A percentile compares a stretch with the other conserved stretches of the same genome.
phyloP scores from a whole-genome alignment of 2,113 vertebrate species.

The Pseudonaja textilis region DNA sequence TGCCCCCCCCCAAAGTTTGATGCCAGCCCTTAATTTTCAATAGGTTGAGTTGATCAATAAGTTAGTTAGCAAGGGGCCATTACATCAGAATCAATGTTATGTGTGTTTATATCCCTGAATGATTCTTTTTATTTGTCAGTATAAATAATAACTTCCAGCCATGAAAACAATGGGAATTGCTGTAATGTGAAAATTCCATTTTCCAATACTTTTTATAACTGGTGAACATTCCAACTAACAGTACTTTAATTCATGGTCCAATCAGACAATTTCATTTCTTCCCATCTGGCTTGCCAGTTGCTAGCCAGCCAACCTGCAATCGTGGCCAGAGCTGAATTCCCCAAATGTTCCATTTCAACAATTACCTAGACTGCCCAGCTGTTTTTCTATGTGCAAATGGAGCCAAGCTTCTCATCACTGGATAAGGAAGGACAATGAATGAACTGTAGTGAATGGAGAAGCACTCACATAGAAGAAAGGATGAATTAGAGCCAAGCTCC shows the following conservation, averaged over 20 bases:
- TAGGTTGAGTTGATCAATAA: neutral
- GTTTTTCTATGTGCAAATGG: constrained; percentile 6
- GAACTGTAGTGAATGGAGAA: neutral
- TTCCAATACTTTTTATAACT: neutral
- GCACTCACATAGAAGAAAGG: neutral
- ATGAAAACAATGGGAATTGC: constrained; percentile 66
- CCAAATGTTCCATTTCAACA: constrained; percentile 38
- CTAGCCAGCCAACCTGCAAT: constrained; percentile 44
- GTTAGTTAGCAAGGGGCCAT: neutral
- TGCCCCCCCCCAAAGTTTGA: neutral
- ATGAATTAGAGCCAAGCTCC: neutral
- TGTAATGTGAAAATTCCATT: constrained; percentile 58
- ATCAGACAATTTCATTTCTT: constrained; percentile 62
- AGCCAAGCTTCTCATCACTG: neutral
- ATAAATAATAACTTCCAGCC: constrained; percentile 61
- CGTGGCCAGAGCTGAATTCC: constrained; percentile 17
- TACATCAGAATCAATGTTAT: accelerated
- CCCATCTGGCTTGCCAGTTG: constrained; percentile 44
- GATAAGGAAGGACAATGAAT: neutral
- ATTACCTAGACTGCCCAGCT: constrained; percentile 13
- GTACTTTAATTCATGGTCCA: constrained; percentile 32
- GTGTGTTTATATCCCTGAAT: constrained; percentile 44
- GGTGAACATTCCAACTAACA: neutral
- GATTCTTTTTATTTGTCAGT: constrained; percentile 60
- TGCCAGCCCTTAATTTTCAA: neutral